These are phyloP conservation scores for Eilema caniola DNA, from an alignment of 2,888 invertebrate species.

Conservation along the genomic window DNA sequence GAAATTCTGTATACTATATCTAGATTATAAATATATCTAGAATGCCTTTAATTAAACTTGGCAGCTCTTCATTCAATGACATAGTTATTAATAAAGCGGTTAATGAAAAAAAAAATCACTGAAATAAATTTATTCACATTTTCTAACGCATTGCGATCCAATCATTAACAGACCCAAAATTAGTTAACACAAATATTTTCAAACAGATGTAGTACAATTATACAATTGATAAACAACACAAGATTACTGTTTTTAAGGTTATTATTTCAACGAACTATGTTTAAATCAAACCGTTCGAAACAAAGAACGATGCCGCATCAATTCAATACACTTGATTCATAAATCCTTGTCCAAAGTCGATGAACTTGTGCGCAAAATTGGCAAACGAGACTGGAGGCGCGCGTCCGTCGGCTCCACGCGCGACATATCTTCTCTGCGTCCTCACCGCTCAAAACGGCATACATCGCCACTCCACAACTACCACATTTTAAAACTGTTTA, in stretches of 20 bases:
- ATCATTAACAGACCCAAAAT: conserved; percentile 5
- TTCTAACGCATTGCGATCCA: conserved; percentile 3
- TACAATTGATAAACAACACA: conserved; percentile 25
- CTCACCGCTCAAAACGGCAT: conserved; percentile 9
- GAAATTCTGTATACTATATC: conserved; percentile 8
- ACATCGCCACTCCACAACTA: conserved; percentile 20
- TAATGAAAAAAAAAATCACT: conserved; percentile 24
- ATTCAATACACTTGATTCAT: conserved; percentile 64
- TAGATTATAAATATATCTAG: background rate
- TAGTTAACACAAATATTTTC: conserved; percentile 18
- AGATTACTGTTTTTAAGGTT: conserved; percentile 37
- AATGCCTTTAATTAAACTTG: conserved; percentile 34
- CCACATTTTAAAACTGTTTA: conserved; percentile 2
- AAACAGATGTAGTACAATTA: no score
- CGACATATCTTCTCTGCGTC: conserved; percentile 43
- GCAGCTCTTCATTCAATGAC: conserved; percentile 34
- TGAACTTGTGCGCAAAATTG: conserved; percentile 86
- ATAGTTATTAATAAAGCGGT: conserved; percentile 23
- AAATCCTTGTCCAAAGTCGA: conserved; percentile 75
- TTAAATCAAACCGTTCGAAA: conserved; percentile 51
- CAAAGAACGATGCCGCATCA: conserved; percentile 68
- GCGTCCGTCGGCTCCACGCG: conserved; percentile 59
- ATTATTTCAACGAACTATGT: conserved; percentile 46
- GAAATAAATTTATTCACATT: conserved; percentile 30
- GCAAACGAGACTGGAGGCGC: conserved; percentile 75